Evolutionary conservation across 2,113 vertebrate species (phyloP).

Genomic region (Australoheros scitulus): DNA sequence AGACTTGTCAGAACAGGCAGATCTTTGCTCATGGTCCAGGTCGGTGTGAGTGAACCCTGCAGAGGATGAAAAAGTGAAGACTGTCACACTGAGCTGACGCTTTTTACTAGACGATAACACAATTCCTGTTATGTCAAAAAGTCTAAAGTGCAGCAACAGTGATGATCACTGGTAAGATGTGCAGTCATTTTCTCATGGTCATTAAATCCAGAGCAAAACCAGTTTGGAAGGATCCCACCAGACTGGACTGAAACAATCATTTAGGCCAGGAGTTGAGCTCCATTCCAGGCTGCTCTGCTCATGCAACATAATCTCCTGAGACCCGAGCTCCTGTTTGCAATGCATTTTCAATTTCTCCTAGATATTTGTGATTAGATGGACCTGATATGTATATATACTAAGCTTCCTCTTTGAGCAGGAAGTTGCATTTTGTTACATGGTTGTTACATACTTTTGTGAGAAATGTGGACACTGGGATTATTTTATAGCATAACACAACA

Average conservation of each 20-base stretch:
- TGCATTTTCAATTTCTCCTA: no score
- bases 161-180: background rate
- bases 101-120: background rate
- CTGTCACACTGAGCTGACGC: background rate
- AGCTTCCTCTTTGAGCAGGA: no score
- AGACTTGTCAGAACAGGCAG: constrained; percentile 86
- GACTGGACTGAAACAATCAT: background rate
- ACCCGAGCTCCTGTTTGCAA: no score
- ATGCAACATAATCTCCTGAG: background rate
- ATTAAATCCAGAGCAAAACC: background rate
- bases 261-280: background rate
- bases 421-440: no score
- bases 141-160: background rate
- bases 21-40: constrained; percentile 91
- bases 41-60: constrained; percentile 73
- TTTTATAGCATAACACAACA: no score
- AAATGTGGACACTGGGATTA: no score
- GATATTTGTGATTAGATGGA: no score
- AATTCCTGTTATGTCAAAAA: background rate
- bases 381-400: no score
- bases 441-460: no score
- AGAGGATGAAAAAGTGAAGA: constrained; percentile 11
- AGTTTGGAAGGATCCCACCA: background rate
- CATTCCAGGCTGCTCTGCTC: background rate
- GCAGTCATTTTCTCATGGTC: background rate